Conservation (phyloP, 2,797 vertebrate genomes). For the Pampus argenteus region DNA sequence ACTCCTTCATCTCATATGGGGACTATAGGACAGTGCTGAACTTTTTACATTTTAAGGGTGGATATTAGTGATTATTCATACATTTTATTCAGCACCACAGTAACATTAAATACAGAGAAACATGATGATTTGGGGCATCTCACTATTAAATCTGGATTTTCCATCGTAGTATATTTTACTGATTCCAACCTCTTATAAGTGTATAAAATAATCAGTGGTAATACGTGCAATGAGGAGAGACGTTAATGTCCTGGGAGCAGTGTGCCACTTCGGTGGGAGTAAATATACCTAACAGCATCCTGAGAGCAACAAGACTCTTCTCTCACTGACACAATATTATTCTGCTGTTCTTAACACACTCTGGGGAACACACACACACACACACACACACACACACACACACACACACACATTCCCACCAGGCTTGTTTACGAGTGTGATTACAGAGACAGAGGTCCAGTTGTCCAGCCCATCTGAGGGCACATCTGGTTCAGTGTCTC, state of each 20-base stretch:
- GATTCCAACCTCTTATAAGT: neutral
- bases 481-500: conserved; percentile 48
- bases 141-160: neutral
- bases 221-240: conserved; percentile 31
- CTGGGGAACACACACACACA: conserved; percentile 56
- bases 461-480: conserved; percentile 56
- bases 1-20: neutral
- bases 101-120: neutral
- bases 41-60: neutral
- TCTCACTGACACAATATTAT: conserved; percentile 82
- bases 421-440: conserved; percentile 71
- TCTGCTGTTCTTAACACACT: conserved; percentile 73
- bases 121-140: neutral
- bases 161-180: neutral
- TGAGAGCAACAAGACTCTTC: conserved; percentile 68
- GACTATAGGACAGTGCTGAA: no score
- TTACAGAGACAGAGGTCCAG: conserved; percentile 64
- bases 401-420: conserved; percentile 60
- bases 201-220: conserved; percentile 2
- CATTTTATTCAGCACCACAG: neutral
- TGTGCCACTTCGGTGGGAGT: conserved; percentile 74
- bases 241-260: conserved; percentile 68
- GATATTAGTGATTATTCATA: conserved; percentile 1
- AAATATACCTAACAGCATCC: conserved; percentile 75
- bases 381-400: conserved; percentile 36